Evolutionary conservation across 2,797 vertebrate species (phyloP).

Genomic region (Ispidina lecontei): DNA sequence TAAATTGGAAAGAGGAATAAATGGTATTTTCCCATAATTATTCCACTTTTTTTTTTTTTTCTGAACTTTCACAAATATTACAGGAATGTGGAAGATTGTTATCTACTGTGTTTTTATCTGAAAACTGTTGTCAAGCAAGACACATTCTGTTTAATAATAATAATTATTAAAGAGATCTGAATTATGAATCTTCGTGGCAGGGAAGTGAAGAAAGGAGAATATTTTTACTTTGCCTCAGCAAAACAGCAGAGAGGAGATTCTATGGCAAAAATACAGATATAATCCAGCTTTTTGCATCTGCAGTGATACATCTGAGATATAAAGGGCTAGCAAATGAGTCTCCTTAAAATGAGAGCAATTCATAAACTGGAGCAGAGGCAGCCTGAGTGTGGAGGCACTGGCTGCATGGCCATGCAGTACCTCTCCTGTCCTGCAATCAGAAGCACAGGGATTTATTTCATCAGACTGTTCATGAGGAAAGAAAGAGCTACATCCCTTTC

Average conservation of each 20-base stretch:
- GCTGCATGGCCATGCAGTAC: fast-evolving
- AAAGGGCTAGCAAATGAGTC: neutral
- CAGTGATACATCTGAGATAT: neutral
- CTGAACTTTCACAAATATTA: neutral
- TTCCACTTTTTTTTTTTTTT: neutral
- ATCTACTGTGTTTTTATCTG: neutral
- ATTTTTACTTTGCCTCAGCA: neutral
- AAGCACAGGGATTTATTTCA: neutral
- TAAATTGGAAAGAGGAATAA: neutral
- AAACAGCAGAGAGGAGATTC: neutral
- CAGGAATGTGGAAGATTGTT: neutral
- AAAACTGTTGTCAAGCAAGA: neutral
- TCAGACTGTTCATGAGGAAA: neutral
- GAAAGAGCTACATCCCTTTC: neutral
- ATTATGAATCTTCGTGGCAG: neutral
- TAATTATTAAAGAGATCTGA: neutral
- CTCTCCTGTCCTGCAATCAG: neutral
- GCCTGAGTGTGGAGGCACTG: neutral
- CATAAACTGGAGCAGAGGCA: neutral
- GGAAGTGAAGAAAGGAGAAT: neutral
- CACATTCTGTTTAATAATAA: neutral
- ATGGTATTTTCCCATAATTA: neutral
- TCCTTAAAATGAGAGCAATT: conserved; percentile 10
- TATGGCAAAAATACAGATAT: neutral
- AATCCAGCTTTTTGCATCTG: neutral